phyloP scores from a whole-genome alignment of 2,888 invertebrate genomes.

The Cephus pygmeus region DNA sequence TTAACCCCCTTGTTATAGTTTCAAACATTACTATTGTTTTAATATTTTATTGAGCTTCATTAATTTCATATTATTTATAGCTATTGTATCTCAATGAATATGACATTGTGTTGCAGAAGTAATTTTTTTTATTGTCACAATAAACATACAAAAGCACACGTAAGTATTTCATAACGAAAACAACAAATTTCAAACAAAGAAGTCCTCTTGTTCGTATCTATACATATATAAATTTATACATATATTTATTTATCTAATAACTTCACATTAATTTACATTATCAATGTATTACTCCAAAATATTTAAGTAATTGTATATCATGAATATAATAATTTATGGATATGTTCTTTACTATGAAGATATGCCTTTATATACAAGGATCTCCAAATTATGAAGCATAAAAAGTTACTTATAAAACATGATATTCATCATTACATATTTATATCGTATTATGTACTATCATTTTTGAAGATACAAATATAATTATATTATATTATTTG shows the following conservation, averaged over 20 bases:
- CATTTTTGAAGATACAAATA: not conserved
- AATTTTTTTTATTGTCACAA: slow-evolving; percentile 18
- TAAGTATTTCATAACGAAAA: not conserved
- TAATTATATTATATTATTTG: not conserved
- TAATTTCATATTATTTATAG: slow-evolving; percentile 10
- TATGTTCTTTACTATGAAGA: not conserved
- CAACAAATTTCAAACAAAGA: not conserved
- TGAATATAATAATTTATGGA: not conserved
- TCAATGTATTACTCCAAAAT: not conserved
- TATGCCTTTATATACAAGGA: not conserved
- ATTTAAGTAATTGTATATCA: not conserved
- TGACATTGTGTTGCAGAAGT: slow-evolving; percentile 19
- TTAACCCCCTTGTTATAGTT: not conserved
- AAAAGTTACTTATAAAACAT: not conserved
- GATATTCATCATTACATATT: not conserved
- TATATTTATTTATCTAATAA: not conserved
- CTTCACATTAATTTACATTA: slow-evolving; percentile 9
- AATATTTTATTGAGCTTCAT: not conserved
- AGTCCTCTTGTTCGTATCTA: not conserved
- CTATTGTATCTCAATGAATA: slow-evolving; percentile 2
- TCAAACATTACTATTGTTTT: not conserved
- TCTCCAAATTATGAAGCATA: not conserved
- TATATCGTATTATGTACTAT: not conserved
- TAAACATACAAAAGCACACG: slow-evolving; percentile 16
- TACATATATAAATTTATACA: not conserved